phyloP scores from a whole-genome alignment of 2,888 invertebrate genomes.

The Lutraria lutraria region DNA sequence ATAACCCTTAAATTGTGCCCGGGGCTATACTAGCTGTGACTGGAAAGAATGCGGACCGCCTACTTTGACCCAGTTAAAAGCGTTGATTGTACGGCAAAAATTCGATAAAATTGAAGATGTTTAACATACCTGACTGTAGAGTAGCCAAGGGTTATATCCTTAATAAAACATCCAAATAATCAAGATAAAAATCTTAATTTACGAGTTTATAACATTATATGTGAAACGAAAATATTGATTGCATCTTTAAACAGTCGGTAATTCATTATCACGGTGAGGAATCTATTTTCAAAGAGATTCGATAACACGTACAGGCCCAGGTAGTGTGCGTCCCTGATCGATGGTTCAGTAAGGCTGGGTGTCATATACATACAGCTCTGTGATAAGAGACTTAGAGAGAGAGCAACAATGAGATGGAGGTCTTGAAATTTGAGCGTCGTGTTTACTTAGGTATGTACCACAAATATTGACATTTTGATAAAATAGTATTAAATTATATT shows the following conservation, averaged over 20 bases:
- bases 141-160: neutral
- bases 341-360: neutral
- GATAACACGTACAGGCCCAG: too few relatives aligned
- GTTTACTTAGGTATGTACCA: neutral
- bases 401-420: neutral
- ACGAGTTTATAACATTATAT: neutral
- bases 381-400: neutral
- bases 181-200: neutral
- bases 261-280: neutral
- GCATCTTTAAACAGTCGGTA: neutral
- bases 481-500: neutral
- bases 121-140: neutral
- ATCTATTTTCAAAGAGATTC: neutral
- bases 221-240: neutral
- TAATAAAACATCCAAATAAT: neutral
- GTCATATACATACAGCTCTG: neutral
- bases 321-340: neutral
- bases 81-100: slow-evolving; percentile 18
- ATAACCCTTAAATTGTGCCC: neutral
- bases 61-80: slow-evolving; percentile 14
- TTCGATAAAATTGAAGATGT: neutral
- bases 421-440: neutral
- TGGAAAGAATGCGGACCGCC: slow-evolving; percentile 6
- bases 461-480: slow-evolving; percentile 15
- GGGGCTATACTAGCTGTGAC: neutral